phyloP scores from a whole-genome alignment of 2,113 vertebrate genomes.

The Daubentonia madagascariensis region DNA sequence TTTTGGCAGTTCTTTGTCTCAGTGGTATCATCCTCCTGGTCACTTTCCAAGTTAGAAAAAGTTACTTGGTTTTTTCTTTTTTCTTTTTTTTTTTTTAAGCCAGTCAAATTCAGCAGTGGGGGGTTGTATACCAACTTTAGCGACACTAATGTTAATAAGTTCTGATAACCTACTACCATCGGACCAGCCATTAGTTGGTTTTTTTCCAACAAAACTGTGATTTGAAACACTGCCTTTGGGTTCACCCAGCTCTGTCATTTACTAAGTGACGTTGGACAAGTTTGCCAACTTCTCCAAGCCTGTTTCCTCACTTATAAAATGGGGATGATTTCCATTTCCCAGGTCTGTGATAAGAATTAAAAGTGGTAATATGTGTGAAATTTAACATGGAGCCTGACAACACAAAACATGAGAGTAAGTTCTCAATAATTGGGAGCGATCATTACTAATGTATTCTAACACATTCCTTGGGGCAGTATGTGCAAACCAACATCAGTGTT shows the following conservation, averaged over 20 bases:
- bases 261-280: background rate
- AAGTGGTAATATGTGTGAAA: background rate
- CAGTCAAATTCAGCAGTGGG: no score
- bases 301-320: background rate
- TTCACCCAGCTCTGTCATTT: background rate
- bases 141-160: no score
- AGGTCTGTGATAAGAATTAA: background rate
- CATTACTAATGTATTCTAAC: background rate
- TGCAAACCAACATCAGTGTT: background rate
- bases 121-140: no score
- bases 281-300: background rate
- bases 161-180: no score
- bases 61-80: background rate
- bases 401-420: background rate
- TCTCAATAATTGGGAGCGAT: background rate
- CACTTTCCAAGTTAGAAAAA: background rate
- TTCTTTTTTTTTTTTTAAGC: background rate
- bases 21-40: background rate
- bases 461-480: background rate
- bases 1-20: background rate
- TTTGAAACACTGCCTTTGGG: background rate
- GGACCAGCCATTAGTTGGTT: no score
- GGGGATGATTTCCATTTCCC: background rate
- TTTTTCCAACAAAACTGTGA: background rate
- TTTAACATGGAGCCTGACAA: background rate